Evolutionary conservation across 2,797 vertebrate species (phyloP).

Genomic region (Decapterus maruadsi): DNA sequence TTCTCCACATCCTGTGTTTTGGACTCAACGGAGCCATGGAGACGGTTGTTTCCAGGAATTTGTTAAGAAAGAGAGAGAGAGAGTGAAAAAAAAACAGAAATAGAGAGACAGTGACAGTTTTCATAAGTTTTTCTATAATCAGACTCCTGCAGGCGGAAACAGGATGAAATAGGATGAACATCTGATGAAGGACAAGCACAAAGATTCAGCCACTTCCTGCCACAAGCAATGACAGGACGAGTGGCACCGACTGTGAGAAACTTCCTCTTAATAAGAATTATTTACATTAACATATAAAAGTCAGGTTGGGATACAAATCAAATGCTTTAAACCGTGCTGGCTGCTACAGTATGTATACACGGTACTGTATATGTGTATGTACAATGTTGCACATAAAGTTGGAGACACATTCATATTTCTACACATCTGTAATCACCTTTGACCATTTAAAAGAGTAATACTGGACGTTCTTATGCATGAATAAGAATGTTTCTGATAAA

Average conservation of each 20-base stretch:
- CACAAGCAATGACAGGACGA: background rate
- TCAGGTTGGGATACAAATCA: background rate
- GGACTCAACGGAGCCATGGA: background rate
- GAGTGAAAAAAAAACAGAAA: background rate
- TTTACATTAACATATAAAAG: background rate
- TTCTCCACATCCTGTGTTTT: background rate
- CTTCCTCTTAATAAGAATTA: background rate
- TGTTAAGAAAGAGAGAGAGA: background rate
- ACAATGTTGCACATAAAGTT: too few relatives aligned
- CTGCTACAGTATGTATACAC: too few relatives aligned
- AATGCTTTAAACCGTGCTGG: too few relatives aligned
- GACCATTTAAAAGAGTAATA: too few relatives aligned
- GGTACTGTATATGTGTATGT: too few relatives aligned
- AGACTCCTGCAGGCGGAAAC: conserved; percentile 5
- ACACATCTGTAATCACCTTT: too few relatives aligned
- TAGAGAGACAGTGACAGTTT: background rate
- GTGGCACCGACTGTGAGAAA: background rate
- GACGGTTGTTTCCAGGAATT: background rate
- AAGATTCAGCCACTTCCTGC: conserved; percentile 7
- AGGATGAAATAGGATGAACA: background rate
- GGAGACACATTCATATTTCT: too few relatives aligned
- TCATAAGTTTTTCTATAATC: background rate
- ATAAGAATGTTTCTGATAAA: too few relatives aligned
- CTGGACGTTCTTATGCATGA: too few relatives aligned
- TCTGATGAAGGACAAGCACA: conserved; percentile 9